Evolutionary conservation across 2,888 invertebrate genomes (phyloP).

Genomic region (Belgica antarctica): DNA sequence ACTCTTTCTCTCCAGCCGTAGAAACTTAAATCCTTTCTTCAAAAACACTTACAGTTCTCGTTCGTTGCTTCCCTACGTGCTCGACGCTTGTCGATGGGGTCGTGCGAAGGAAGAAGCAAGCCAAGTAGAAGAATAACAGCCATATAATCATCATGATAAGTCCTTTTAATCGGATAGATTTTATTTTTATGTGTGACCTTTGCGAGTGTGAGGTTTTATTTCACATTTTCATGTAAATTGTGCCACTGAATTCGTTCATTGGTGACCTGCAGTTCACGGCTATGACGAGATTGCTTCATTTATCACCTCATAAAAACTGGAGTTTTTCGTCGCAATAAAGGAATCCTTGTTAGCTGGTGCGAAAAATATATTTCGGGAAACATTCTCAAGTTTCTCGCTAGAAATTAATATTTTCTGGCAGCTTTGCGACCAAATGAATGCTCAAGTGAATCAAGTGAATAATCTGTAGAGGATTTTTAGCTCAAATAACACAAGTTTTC

Average conservation of each 20-base stretch:
- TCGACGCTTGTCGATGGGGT: neutral
- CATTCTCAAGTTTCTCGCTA: neutral
- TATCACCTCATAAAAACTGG: too few species aligned
- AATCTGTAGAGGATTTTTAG: slow-evolving; percentile 13
- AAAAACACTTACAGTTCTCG: slow-evolving; percentile 33
- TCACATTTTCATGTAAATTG: neutral
- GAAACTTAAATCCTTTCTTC: slow-evolving; percentile 34
- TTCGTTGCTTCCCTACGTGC: neutral
- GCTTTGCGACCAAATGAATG: too few species aligned
- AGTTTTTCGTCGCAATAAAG: too few species aligned
- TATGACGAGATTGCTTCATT: too few species aligned
- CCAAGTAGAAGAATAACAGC: slow-evolving; percentile 21
- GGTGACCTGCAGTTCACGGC: too few species aligned
- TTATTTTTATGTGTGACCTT: slow-evolving; percentile 39
- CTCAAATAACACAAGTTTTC: neutral
- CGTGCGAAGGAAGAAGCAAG: neutral
- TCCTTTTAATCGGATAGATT: slow-evolving; percentile 43
- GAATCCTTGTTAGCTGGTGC: too few species aligned
- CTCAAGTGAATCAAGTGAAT: slow-evolving; percentile 38
- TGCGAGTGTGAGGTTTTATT: neutral
- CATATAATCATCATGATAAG: slow-evolving; percentile 44
- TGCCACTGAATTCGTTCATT: slow-evolving; percentile 20
- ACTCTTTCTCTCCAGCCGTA: neutral
- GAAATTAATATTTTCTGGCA: neutral
- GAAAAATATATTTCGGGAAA: too few species aligned